These are phyloP conservation scores for Centruroides vittatus DNA, from an alignment of 1,140 invertebrate species.

Conservation along the genomic window DNA sequence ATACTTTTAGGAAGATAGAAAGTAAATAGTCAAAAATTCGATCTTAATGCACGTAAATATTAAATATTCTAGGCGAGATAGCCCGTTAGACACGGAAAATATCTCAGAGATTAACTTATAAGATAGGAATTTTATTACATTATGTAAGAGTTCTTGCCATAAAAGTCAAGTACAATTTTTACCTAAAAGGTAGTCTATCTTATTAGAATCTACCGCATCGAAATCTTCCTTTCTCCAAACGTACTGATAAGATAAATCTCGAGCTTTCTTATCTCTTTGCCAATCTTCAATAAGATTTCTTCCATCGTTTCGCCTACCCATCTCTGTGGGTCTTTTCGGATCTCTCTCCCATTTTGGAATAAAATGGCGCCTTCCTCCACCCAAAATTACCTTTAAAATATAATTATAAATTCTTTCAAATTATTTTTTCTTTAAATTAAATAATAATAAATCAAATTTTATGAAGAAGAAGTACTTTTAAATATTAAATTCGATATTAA, in stretches of 20 bases:
- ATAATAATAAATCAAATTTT: not conserved
- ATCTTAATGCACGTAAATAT: no score
- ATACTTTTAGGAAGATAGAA: no score
- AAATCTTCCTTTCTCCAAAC: slow-evolving; percentile 24
- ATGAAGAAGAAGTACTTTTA: no score
- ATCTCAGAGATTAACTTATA: no score
- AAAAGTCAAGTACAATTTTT: no score
- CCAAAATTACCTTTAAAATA: slow-evolving; percentile 17
- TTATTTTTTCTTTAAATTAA: not conserved
- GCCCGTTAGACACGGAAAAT: no score
- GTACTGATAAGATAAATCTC: slow-evolving; percentile 20
- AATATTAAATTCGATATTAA: no score
- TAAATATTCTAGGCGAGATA: no score
- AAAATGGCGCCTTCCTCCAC: slow-evolving; percentile 31
- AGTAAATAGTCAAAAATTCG: no score
- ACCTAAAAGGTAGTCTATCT: slow-evolving; percentile 28
- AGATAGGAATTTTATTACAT: no score
- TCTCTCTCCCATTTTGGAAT: slow-evolving; percentile 20
- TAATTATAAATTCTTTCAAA: not conserved
- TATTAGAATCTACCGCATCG: slow-evolving; percentile 20
- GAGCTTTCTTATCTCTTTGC: slow-evolving; percentile 22
- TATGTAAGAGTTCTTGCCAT: no score
- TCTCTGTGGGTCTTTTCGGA: slow-evolving; percentile 18
- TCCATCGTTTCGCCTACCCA: slow-evolving; percentile 48
- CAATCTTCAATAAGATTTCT: slow-evolving; percentile 54